These are phyloP conservation scores for Spinibarbus caldwelli DNA, from an alignment of 2,797 vertebrate species.

Conservation along the genomic window DNA sequence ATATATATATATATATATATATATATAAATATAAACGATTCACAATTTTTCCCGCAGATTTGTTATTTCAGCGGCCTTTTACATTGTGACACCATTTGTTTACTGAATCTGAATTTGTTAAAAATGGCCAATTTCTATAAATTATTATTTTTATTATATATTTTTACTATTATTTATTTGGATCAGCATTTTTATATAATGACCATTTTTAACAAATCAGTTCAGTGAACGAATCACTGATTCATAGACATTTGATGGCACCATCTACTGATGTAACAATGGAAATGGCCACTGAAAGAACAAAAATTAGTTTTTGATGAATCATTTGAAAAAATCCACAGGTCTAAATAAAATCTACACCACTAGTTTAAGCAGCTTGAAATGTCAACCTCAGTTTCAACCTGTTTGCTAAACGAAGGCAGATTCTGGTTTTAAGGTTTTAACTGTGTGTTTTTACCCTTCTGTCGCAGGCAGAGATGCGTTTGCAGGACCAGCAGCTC, in stretches of 20 bases:
- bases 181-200: neutral
- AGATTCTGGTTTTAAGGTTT: neutral
- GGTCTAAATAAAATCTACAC: neutral
- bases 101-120: too few relatives aligned
- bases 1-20: too few relatives aligned
- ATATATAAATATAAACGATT: too few relatives aligned
- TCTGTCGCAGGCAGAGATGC: constrained; percentile 87
- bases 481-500: constrained; percentile 93
- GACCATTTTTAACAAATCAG: neutral
- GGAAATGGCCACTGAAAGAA: neutral
- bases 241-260: neutral
- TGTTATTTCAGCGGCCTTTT: too few relatives aligned
- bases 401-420: too few relatives aligned
- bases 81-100: too few relatives aligned
- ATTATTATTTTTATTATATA: neutral
- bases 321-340: neutral
- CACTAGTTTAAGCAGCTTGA: neutral
- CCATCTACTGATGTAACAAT: neutral
- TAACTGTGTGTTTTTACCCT: too few relatives aligned
- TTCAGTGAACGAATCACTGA: neutral
- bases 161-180: too few relatives aligned
- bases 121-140: too few relatives aligned
- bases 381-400: neutral
- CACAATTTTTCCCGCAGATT: too few relatives aligned
- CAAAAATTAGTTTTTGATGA: neutral